Evolutionary conservation across 2,797 vertebrate species (phyloP), one percentile per base, ranked within the genome.

Genomic region (Pipistrellus kuhlii): DNA sequence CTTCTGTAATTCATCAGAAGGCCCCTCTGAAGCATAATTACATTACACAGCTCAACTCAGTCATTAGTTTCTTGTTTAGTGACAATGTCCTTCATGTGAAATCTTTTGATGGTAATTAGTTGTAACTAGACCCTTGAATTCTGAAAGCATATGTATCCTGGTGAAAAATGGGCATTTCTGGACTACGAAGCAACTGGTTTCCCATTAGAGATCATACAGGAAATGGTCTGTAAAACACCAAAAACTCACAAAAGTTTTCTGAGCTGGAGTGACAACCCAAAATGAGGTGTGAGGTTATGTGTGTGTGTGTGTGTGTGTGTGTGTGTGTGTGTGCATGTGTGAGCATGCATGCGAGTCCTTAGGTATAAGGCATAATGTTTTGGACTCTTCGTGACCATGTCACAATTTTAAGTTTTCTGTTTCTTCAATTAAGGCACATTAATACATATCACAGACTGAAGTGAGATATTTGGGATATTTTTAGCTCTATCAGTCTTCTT

Each of bases 21-120:
- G 48, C 66, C 44, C 38, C 80, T 94, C 93, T 71, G 88, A 93
- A 94, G 72, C 44, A 55, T 87, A 96, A 91, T 94, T 35, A 85
- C 20, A 92, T 90, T 94, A 90, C 77, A 95, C 76, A 88, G 0
- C 0, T 95, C 96, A 69, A 59, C 90, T 95, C 75, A 69, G 76
- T 95, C 96, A 95, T 97, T 97, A 90, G 6, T 93, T 85, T 83
- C 85, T 97, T 93, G 88, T 95, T 94, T 96, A 90, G 97, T 1
- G 88, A 85, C n/a, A 71, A 93, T 95, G 95, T 78, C 95, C 92
- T 97, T 97, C 87, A 96, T 97, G 97, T 97, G 68, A 97, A 96
- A 97, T 93, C 94, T 94, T 97, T 96, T 96, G 97, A 95, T 95
- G 96, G 96, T 93, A 95, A 95, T 97, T 98, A 97, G 97, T 94